Conservation (phyloP, 2,113 vertebrate genomes). For the Hemichromis elongatus region DNA sequence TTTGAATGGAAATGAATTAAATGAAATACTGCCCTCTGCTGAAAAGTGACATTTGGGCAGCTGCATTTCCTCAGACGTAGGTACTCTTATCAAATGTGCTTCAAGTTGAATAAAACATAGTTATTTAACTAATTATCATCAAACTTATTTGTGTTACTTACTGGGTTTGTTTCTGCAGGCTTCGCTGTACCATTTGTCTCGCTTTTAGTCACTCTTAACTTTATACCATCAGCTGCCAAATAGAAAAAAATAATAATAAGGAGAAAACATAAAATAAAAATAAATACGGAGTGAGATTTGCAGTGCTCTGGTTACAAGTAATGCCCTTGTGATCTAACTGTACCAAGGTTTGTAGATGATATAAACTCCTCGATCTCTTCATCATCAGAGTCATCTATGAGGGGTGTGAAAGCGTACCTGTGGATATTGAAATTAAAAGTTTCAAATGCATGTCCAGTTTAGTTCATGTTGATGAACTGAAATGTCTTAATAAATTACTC, state of each 20-base stretch:
- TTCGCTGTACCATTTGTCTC: conserved; percentile 77
- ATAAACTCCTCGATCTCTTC: conserved; percentile 85
- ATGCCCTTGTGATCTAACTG: not conserved
- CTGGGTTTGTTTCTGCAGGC: conserved; percentile 63
- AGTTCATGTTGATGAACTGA: not conserved
- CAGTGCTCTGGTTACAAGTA: not conserved
- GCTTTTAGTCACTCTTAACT: conserved; percentile 75
- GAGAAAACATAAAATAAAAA: not conserved
- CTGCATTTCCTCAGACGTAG: not conserved
- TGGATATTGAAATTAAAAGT: not conserved
- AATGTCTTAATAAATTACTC: not conserved
- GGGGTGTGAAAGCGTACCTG: conserved; percentile 85
- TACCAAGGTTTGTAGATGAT: conserved; percentile 78
- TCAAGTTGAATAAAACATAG: not conserved
- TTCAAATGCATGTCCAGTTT: not conserved
- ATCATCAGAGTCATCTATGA: conserved; percentile 87
- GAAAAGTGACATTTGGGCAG: not conserved
- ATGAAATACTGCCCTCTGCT: conserved; percentile 55
- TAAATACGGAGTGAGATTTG: not conserved
- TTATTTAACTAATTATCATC: not conserved
- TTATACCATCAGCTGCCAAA: conserved; percentile 81
- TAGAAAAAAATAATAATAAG: not conserved
- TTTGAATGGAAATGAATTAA: not conserved
- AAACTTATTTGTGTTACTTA: conserved; percentile 58
- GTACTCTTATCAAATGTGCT: conserved; percentile 31